Evolutionary conservation across 2,797 vertebrate species (phyloP).

Genomic region (Bryconaethiops microstoma): DNA sequence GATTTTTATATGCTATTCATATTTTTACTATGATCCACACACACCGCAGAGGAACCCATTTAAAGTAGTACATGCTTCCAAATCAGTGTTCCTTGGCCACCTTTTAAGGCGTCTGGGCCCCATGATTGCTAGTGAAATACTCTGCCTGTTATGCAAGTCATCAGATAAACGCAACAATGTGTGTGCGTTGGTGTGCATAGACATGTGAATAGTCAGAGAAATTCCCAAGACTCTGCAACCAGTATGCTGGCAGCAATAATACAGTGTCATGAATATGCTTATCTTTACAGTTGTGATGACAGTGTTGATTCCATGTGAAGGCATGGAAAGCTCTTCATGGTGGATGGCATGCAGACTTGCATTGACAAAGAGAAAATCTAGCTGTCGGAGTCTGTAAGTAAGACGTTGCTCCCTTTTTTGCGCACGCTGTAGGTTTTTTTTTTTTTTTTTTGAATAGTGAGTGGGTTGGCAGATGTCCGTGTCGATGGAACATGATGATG

Average conservation of each 20-base stretch:
- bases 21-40: no score
- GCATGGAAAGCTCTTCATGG: not conserved
- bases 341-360: slow-evolving; percentile 20
- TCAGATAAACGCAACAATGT: not conserved
- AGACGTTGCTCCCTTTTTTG: slow-evolving; percentile 45
- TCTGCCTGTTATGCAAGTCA: not conserved
- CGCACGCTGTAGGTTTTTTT: slow-evolving; percentile 41
- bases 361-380: slow-evolving; percentile 28
- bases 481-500: slow-evolving; percentile 52
- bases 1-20: no score
- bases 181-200: slow-evolving; percentile 16
- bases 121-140: not conserved
- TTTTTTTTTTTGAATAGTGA: slow-evolving; percentile 30
- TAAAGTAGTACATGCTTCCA: no score
- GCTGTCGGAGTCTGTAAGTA: slow-evolving; percentile 27
- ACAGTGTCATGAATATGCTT: slow-evolving; percentile 81
- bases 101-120: not conserved
- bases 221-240: slow-evolving; percentile 84
- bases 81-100: not conserved
- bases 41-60: no score
- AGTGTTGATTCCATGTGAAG: slow-evolving; percentile 29
- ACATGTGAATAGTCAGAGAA: slow-evolving; percentile 67
- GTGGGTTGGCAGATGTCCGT: slow-evolving; percentile 48
- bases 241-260: slow-evolving; percentile 78
- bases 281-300: slow-evolving; percentile 67